A percentile compares a stretch with the other conserved stretches of the same genome.
phyloP scores from a whole-genome alignment of 2,888 invertebrate species.

The Pachydiplax longipennis region DNA sequence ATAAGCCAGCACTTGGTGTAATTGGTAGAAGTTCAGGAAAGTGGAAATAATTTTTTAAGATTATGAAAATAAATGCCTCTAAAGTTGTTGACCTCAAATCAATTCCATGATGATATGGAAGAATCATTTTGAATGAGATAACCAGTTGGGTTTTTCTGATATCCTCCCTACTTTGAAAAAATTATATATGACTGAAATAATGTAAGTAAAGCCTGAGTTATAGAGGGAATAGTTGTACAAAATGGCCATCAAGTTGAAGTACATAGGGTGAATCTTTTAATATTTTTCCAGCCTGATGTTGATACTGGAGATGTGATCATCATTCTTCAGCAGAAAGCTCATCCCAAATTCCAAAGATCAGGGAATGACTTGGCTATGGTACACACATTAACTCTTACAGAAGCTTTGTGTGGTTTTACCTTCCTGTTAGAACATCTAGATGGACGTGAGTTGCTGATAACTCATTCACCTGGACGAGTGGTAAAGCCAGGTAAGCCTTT shows the following conservation, averaged over 20 bases:
- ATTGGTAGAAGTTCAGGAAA: too few species aligned
- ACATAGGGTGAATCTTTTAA: neutral
- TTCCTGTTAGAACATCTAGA: conserved; percentile 89
- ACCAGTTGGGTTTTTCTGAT: too few species aligned
- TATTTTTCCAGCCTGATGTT: conserved; percentile 71
- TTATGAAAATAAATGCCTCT: too few species aligned
- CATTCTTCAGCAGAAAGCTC: conserved; percentile 80
- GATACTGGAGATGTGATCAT: conserved; percentile 91
- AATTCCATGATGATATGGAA: too few species aligned
- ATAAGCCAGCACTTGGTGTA: too few species aligned
- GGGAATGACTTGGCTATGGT: conserved; percentile 78
- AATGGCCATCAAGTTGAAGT: neutral
- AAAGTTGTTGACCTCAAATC: too few species aligned
- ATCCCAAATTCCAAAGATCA: conserved; percentile 79
- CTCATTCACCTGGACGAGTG: conserved; percentile 79
- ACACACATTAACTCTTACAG: conserved; percentile 79
- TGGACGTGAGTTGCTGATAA: conserved; percentile 81
- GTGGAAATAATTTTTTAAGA: too few species aligned
- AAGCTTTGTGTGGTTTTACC: conserved; percentile 89
- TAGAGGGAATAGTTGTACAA: too few species aligned
- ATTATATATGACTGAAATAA: too few species aligned
- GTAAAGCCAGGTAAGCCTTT: conserved; percentile 73
- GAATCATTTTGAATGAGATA: too few species aligned
- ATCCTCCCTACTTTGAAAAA: too few species aligned
- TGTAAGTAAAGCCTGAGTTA: too few species aligned